Evolutionary conservation across 2,113 vertebrate species (phyloP), one percentile per base, ranked within the genome.

Genomic region (Callipepla californica): DNA sequence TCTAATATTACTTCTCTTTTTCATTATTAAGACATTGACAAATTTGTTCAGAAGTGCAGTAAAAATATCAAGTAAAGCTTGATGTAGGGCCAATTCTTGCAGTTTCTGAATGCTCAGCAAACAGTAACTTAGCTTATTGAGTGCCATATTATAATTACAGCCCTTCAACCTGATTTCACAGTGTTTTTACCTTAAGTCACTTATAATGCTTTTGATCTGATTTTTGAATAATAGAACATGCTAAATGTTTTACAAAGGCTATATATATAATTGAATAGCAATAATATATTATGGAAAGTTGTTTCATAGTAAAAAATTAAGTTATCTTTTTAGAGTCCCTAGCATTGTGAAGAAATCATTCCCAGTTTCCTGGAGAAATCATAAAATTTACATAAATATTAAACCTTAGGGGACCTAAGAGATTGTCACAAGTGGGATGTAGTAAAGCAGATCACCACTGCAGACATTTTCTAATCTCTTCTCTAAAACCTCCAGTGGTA

Each of bases 201-300:
- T 81, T 83, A 38, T 45, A 80, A 85, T 28, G 30, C 63, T 90
- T 95, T 90, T 88, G 11, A 94, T 92, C 50, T 91, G 58, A 80
- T 62, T 87, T 82, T 63, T 93, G 17, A 78, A 93, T 91, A 85
- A 80, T 57, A 85, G 73, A 91, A 57, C 5, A 68, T 40, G 51
- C 18, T 63, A 68, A 87, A 85, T 89, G 36, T 66, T 93, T 93
- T 85, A 89, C 30, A 84, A 82, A 74, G 62, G 30, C 30, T 42
- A 50, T n/a, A 90, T 44, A 72, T 69, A 72, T 80, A 94, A 91
- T 77, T 80, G 26, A 91, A 88, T 40, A 86, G 61, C 50, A 96
- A 79, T 65, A 87, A 80, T 80, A n/a, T 26, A 90, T 93, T 91
- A 83, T 42, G 91, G 68, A 87, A 94, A 89, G 51, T 59, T 83